A percentile compares a stretch with the other conserved stretches of the same genome.
phyloP scores from a whole-genome alignment of 2,888 invertebrate genomes.

The Xestia ashworthii region DNA sequence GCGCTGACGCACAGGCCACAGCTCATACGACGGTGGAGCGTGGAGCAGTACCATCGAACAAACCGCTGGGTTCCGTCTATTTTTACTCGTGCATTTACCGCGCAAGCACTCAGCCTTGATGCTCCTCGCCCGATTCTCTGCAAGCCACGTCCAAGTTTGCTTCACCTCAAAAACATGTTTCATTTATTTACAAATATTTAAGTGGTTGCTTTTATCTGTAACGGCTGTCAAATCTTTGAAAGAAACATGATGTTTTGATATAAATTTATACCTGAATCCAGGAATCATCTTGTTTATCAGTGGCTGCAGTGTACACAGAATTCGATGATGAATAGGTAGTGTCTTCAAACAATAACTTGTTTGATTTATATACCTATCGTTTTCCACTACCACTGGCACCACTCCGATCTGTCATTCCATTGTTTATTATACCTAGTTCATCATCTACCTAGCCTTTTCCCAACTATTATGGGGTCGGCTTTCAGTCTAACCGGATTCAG shows the following conservation, averaged over 20 bases:
- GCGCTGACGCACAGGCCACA: constrained; percentile 67
- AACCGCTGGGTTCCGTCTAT: constrained; percentile 79
- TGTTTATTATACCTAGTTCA: background rate
- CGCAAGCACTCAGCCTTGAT: constrained; percentile 81
- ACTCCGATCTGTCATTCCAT: background rate
- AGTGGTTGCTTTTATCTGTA: constrained; percentile 11
- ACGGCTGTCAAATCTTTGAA: background rate
- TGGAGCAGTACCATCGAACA: constrained; percentile 75
- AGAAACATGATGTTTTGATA: background rate
- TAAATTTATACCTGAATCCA: background rate
- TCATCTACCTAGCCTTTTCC: background rate
- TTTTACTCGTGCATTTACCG: constrained; percentile 84
- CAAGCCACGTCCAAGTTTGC: constrained; percentile 62
- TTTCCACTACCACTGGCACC: too few relatives aligned
- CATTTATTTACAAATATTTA: constrained; percentile 17
- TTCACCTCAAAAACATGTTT: constrained; percentile 26
- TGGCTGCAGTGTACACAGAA: constrained; percentile 6
- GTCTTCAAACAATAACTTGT: background rate
- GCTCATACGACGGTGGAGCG: constrained; percentile 63
- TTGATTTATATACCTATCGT: background rate
- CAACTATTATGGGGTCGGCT: background rate
- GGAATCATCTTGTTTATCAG: constrained; percentile 2
- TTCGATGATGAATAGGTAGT: constrained; percentile 1
- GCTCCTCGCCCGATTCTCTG: constrained; percentile 63
- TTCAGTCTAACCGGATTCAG: background rate